phyloP scores from a whole-genome alignment of 2,888 invertebrate genomes.

The Apodemia hepburni region DNA sequence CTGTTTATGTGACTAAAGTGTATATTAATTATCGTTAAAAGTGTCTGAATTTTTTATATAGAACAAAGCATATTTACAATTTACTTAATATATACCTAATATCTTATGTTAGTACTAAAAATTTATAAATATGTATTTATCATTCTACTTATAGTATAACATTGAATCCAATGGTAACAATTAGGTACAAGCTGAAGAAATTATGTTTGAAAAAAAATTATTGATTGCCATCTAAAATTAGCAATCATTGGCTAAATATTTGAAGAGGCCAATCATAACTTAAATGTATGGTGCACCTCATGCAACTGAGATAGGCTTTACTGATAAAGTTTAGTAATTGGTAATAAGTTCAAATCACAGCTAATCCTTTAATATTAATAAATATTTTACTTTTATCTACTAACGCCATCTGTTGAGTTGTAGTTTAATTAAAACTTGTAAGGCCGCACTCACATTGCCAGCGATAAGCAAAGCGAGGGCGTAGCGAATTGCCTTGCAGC shows the following conservation, averaged over 20 bases:
- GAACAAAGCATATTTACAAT: too few relatives aligned
- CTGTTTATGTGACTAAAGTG: too few relatives aligned
- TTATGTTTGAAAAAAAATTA: not conserved
- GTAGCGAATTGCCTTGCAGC: not conserved
- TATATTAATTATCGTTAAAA: too few relatives aligned
- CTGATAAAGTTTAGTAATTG: too few relatives aligned
- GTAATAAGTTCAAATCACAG: too few relatives aligned
- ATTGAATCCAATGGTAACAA: not conserved
- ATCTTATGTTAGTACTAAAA: too few relatives aligned
- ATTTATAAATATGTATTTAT: too few relatives aligned
- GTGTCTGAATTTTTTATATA: too few relatives aligned
- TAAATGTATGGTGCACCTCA: too few relatives aligned
- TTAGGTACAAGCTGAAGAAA: not conserved
- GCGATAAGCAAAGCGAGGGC: not conserved
- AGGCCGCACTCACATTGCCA: not conserved
- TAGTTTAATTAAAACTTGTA: not conserved
- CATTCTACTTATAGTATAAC: not conserved
- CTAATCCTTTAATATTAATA: too few relatives aligned
- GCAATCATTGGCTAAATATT: not conserved
- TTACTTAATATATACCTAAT: too few relatives aligned
- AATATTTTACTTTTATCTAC: not conserved
- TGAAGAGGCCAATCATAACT: not conserved
- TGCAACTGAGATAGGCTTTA: too few relatives aligned
- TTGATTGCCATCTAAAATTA: not conserved
- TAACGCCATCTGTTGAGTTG: slow-evolving; percentile 17